These are phyloP conservation scores for Apamea epomidion DNA, from an alignment of 2,888 invertebrate genomes.

Conservation along the genomic window DNA sequence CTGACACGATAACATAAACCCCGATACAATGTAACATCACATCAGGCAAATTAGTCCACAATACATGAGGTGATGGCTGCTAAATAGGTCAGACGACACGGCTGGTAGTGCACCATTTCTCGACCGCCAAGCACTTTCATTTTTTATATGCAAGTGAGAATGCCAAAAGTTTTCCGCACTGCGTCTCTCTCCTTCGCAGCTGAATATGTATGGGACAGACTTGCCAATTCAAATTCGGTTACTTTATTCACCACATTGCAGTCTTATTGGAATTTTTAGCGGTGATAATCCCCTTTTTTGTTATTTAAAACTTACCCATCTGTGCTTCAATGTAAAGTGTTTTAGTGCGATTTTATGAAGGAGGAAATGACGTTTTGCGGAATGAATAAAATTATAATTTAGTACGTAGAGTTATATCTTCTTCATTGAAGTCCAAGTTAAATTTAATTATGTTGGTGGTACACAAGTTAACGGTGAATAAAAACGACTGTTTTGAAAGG, in stretches of 20 bases:
- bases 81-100: conserved; percentile 63
- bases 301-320: conserved; percentile 60
- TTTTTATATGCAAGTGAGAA: conserved; percentile 89
- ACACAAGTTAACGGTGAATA: neutral
- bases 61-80: conserved; percentile 31
- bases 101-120: conserved; percentile 80
- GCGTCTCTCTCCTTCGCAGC: conserved; percentile 80
- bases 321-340: conserved; percentile 33
- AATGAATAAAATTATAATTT: conserved; percentile 29
- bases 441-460: neutral
- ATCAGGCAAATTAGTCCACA: conserved; percentile 30
- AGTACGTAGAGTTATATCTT: neutral
- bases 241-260: conserved; percentile 81
- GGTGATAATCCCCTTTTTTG: conserved; percentile 63
- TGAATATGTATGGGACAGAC: conserved; percentile 87
- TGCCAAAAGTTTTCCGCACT: conserved; percentile 90
- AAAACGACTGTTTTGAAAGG: neutral
- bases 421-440: neutral
- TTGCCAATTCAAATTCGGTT: conserved; percentile 87
- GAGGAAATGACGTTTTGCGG: conserved; percentile 26
- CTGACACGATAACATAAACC: conserved; percentile 23
- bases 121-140: conserved; percentile 81
- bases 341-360: conserved; percentile 43
- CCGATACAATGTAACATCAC: conserved; percentile 18
- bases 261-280: conserved; percentile 77